Evolutionary conservation across 2,888 invertebrate genomes (phyloP).

Genomic region (Gryllus longicercus): DNA sequence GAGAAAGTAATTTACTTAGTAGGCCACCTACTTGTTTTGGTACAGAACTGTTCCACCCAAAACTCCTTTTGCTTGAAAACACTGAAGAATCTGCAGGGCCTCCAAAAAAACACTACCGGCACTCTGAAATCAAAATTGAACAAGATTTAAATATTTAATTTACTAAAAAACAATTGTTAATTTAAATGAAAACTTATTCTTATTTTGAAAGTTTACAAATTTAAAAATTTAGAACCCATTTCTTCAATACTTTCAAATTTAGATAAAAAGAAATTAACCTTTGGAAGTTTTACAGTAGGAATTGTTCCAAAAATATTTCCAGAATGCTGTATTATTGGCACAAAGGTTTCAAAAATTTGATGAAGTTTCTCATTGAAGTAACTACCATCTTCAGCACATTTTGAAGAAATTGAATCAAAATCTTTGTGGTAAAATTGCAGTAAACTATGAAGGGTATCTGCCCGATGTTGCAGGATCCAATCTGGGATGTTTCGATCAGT

Average conservation of each 20-base stretch:
- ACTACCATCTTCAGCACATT: constrained; percentile 53
- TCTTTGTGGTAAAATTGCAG: constrained; percentile 82
- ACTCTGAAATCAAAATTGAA: constrained; percentile 55
- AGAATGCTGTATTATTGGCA: constrained; percentile 78
- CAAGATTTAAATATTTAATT: constrained; percentile 7
- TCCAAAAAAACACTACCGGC: constrained; percentile 83
- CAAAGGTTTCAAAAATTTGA: constrained; percentile 83
- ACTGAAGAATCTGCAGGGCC: constrained; percentile 80
- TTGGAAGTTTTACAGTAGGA: constrained; percentile 75
- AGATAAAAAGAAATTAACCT: constrained; percentile 53
- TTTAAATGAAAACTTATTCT: too few relatives aligned
- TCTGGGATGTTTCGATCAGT: constrained; percentile 83
- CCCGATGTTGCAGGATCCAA: constrained; percentile 74
- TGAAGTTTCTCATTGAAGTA: constrained; percentile 72
- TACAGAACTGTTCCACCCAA: constrained; percentile 82
- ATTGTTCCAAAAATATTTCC: constrained; percentile 80
- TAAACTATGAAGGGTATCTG: constrained; percentile 70
- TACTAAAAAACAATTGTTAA: background rate
- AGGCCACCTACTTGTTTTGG: constrained; percentile 76
- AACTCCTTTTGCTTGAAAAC: constrained; percentile 76
- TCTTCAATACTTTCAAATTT: too few relatives aligned
- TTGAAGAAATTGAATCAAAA: constrained; percentile 65
- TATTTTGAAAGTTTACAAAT: too few relatives aligned
- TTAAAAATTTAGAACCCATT: too few relatives aligned
- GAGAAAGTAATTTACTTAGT: background rate